A percentile compares a stretch with the other conserved stretches of the same genome.
phyloP scores from a whole-genome alignment of 1,140 invertebrate genomes.

The Dreissena rostriformis region DNA sequence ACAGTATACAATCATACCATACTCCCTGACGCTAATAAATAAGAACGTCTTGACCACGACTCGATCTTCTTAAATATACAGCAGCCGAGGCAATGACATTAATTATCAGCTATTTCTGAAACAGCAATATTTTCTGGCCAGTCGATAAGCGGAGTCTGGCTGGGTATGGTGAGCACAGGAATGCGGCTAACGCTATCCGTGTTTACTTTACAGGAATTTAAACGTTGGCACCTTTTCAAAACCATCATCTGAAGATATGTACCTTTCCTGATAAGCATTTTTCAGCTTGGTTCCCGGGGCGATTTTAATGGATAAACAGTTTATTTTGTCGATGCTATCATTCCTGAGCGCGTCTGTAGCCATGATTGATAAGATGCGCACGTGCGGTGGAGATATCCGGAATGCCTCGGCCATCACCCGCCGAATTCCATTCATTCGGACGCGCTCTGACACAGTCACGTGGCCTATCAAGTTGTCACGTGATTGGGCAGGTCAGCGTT shows the following conservation, averaged over 20 bases:
- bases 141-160: no score
- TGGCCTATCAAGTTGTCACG: neutral
- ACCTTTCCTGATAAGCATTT: neutral
- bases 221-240: neutral
- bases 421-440: neutral
- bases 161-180: no score
- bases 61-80: no score
- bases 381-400: neutral
- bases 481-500: neutral
- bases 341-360: neutral
- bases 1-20: no score
- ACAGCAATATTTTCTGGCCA: neutral
- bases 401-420: neutral
- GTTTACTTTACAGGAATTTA: neutral
- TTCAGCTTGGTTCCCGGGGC: neutral
- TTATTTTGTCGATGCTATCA: constrained; percentile 7
- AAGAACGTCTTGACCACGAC: no score
- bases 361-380: neutral
- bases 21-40: no score
- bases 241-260: neutral
- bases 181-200: neutral
- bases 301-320: neutral
- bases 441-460: neutral
- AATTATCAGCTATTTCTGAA: neutral
- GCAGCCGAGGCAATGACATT: no score